Evolutionary conservation across 2,113 vertebrate species (phyloP).

Genomic region (Equus quagga): DNA sequence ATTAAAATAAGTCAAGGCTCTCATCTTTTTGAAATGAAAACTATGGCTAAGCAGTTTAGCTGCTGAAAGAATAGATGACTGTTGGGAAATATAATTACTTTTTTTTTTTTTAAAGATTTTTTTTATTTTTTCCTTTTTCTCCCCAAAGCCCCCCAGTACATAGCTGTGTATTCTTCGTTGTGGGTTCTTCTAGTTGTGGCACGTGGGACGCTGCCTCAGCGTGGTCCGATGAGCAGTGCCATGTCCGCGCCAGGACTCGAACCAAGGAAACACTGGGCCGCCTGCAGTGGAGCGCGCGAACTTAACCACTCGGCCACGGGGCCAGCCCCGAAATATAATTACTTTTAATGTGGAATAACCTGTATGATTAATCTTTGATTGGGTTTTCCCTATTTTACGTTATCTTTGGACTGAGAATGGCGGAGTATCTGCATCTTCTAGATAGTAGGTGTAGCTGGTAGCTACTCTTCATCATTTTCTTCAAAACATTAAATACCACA

Average conservation of each 20-base stretch:
- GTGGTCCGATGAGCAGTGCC: too few relatives aligned
- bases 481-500: not conserved
- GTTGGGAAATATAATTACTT: constrained; percentile 42
- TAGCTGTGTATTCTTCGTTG: too few relatives aligned
- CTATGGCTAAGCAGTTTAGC: not conserved
- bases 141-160: too few relatives aligned
- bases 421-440: not conserved
- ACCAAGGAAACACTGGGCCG: too few relatives aligned
- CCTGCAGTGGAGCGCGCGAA: too few relatives aligned
- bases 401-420: not conserved
- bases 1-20: constrained; percentile 1
- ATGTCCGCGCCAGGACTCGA: too few relatives aligned
- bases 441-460: not conserved
- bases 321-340: not conserved
- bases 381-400: not conserved
- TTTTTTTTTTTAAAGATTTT: not conserved
- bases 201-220: too few relatives aligned
- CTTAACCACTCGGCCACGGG: too few relatives aligned
- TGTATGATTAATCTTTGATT: constrained; percentile 30
- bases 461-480: not conserved
- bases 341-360: constrained; percentile 58
- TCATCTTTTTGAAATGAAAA: constrained; percentile 49
- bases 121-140: too few relatives aligned
- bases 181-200: too few relatives aligned
- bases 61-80: constrained; percentile 15